Conservation (phyloP, 2,888 invertebrate species). For the Gryllus longicercus region DNA sequence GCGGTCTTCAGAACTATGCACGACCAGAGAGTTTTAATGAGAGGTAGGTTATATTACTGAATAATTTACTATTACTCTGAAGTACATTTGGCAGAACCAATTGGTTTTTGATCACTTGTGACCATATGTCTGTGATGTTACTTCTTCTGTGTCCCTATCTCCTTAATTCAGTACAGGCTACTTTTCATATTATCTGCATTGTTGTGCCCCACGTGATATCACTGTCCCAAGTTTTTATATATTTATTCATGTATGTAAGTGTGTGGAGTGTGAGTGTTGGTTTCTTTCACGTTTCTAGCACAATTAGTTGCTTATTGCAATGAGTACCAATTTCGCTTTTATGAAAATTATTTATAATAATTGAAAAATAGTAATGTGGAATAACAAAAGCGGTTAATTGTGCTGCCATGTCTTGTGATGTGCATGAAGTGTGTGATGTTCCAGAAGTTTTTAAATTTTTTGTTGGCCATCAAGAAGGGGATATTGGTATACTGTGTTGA, state of each 20-base stretch:
- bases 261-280: conserved; percentile 40
- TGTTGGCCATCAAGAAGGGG: not conserved
- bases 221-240: conserved; percentile 47
- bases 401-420: conserved; percentile 9
- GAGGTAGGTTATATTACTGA: conserved; percentile 66
- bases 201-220: conserved; percentile 78
- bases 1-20: conserved; percentile 96
- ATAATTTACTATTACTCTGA: not conserved
- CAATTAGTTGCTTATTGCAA: not conserved
- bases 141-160: conserved; percentile 37
- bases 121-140: not conserved
- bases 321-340: not conserved
- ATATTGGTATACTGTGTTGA: not conserved
- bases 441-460: not conserved
- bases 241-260: conserved; percentile 48
- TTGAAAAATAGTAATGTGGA: not conserved
- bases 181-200: conserved; percentile 50
- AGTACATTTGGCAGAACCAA: not conserved
- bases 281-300: conserved; percentile 17
- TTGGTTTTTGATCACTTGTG: conserved; percentile 4
- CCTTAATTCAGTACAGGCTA: conserved; percentile 28
- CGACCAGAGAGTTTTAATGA: conserved; percentile 94
- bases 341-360: not conserved
- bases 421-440: conserved; percentile 3
- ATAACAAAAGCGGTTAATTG: conserved; percentile 17